Percentiles rank a stretch among this genome's conserved stretches.
Evolutionary conservation across 2,113 vertebrate genomes (phyloP).

Genomic region (Rhineura floridana): DNA sequence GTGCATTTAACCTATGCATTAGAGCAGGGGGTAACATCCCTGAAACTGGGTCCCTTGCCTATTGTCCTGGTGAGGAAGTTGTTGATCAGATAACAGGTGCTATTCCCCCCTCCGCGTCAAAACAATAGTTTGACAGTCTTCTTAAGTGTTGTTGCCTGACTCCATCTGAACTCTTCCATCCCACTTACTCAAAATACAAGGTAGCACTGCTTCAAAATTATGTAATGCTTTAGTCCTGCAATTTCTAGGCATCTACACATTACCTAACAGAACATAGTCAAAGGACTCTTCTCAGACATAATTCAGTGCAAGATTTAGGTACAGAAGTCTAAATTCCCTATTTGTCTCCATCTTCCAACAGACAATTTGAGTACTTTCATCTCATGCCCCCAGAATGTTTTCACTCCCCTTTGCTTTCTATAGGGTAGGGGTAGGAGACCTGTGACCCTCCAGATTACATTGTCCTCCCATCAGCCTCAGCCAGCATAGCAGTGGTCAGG

Average conservation of each 20-base stretch:
- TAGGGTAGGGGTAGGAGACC: not conserved
- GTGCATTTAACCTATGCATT: not conserved
- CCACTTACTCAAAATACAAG: not conserved
- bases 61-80: not conserved
- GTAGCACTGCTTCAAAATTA: not conserved
- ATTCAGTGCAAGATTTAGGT: not conserved
- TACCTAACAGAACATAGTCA: not conserved
- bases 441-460: not conserved
- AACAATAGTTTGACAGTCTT: not conserved
- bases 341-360: not conserved
- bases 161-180: not conserved
- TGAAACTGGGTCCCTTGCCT: not conserved
- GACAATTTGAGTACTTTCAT: not conserved
- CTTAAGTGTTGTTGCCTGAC: not conserved
- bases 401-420: not conserved
- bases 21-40: not conserved
- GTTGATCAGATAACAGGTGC: not conserved
- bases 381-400: not conserved
- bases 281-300: not conserved
- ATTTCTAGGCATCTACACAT: not conserved
- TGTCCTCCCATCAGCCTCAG: not conserved
- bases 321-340: not conserved
- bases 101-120: not conserved
- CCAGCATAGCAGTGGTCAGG: not conserved
- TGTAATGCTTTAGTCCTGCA: not conserved